A percentile compares a stretch with the other conserved stretches of the same genome.
Evolutionary conservation across 2,888 invertebrate species (phyloP).

Genomic region (Xylophagus ater): DNA sequence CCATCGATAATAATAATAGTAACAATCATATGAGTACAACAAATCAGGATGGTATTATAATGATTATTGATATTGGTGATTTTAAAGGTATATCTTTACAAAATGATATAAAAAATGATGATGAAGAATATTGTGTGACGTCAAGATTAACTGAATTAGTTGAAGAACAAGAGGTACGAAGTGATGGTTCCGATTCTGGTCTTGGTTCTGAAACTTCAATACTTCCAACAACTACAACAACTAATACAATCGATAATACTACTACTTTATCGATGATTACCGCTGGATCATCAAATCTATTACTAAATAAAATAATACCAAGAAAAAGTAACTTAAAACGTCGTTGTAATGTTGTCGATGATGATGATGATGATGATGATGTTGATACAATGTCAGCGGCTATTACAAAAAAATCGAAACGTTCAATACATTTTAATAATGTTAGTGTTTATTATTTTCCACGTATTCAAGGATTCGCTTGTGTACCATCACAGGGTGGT

Average conservation of each 20-base stretch:
- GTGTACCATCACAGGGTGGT: conserved; percentile 81
- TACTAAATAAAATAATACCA: conserved; percentile 19
- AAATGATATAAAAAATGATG: conserved; percentile 1
- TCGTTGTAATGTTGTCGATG: conserved; percentile 37
- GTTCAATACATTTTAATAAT: conserved; percentile 76
- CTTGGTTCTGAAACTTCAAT: conserved; percentile 57
- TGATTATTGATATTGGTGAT: conserved; percentile 20
- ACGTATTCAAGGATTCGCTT: conserved; percentile 80
- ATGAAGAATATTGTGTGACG: conserved; percentile 3
- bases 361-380: conserved; percentile 40
- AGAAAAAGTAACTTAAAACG: conserved; percentile 61
- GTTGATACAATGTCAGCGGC: conserved; percentile 7
- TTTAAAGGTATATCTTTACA: conserved; percentile 10
- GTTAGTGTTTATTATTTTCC: conserved; percentile 95
- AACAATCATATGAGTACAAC: conserved; percentile 10
- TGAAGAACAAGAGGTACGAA: conserved; percentile 54
- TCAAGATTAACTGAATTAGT: conserved; percentile 20
- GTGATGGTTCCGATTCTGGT: conserved; percentile 77
- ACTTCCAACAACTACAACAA: conserved; percentile 21
- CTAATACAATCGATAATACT: not conserved
- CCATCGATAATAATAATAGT: no score
- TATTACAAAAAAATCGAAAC: conserved; percentile 56
- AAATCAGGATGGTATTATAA: conserved; percentile 17
- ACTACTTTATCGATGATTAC: not conserved
- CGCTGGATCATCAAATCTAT: conserved; percentile 8